Conservation (phyloP, 2,888 invertebrate genomes). For the Drosophila formosana region DNA sequence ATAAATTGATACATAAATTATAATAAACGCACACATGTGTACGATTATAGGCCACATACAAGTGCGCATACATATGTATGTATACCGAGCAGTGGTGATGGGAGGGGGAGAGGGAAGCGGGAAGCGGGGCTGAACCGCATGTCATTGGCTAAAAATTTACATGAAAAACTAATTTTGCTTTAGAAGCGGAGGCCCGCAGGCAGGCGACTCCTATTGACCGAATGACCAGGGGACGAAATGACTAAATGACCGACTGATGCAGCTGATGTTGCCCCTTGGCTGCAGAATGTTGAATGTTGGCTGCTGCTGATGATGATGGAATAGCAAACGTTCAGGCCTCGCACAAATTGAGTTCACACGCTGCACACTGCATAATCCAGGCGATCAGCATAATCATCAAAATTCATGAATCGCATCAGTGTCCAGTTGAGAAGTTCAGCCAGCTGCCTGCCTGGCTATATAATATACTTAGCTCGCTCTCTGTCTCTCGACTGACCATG, state of each 20-base stretch:
- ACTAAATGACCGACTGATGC: conserved; percentile 58
- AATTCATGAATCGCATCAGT: conserved; percentile 71
- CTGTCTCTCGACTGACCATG: conserved; percentile 6
- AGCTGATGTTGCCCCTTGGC: conserved; percentile 35
- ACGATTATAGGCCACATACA: conserved; percentile 23
- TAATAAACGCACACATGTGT: conserved; percentile 66
- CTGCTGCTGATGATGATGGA: conserved; percentile 52
- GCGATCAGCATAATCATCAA: conserved; percentile 75
- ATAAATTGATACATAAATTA: conserved; percentile 80
- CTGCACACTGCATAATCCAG: conserved; percentile 59
- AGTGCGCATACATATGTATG: neutral
- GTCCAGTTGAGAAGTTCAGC: conserved; percentile 2
- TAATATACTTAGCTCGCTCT: neutral
- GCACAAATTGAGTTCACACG: conserved; percentile 73
- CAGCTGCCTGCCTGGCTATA: neutral
- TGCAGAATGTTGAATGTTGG: neutral
- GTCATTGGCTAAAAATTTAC: conserved; percentile 72
- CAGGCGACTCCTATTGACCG: conserved; percentile 30
- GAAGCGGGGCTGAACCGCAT: conserved; percentile 42
- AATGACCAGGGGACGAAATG: conserved; percentile 32
- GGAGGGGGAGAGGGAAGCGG: neutral
- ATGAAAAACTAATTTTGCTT: conserved; percentile 76
- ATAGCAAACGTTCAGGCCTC: conserved; percentile 28
- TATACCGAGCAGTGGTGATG: too few species aligned
- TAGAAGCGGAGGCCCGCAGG: conserved; percentile 32